Evolutionary conservation across 2,113 vertebrate species (phyloP), one percentile per base, ranked within the genome.

Genomic region (Cinclus cinclus): DNA sequence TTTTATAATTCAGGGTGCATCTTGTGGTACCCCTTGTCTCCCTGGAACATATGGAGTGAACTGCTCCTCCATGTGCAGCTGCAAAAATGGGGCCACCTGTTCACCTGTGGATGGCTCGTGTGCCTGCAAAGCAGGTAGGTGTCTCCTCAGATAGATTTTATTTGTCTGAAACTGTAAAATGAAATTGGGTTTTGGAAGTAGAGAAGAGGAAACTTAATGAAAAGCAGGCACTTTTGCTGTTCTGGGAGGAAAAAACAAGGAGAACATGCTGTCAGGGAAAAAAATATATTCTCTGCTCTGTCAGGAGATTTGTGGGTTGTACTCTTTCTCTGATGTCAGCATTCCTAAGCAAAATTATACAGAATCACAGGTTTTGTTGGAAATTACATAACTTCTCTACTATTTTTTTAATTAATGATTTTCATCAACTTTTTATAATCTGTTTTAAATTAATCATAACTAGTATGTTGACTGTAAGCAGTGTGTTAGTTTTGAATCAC

Each of bases 91-190:
- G 60, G 99, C 98, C 5, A 35, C 95, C 50, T 99, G 99, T 87
- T 99, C 99, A n/a, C 96, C 99, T 44, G 98, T 98, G 56, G 99
- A 99, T 10, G 99, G 99, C 28, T 99, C 98, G 56, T 99, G 99
- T 96, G 96, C 98, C 71, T 99, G 99, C 95, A 98, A 97, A 97
- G 98, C 98, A 98, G 99, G 99, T 99, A 96, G 91, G 98, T 63
- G 21, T 64, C 35, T 39, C 50, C 24, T 67, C 47, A 49, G 62
- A 46, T 56, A 8, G 18, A 15, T 70, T 42, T 67, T 42, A 16
- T 37, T 56, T 68, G 53, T 63, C 50, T 74, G 9, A 52, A 71
- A 55, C 24, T 3, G 0, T 46, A 62, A 85, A 80, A 62, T 44
- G 3, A 92, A 71, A 42, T 23, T 18, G 25, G 18, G 5, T 41